Percentiles rank a stretch among this genome's conserved stretches.
Conservation (phyloP, 2,888 invertebrate species). For the Geotrupes spiniger region DNA sequence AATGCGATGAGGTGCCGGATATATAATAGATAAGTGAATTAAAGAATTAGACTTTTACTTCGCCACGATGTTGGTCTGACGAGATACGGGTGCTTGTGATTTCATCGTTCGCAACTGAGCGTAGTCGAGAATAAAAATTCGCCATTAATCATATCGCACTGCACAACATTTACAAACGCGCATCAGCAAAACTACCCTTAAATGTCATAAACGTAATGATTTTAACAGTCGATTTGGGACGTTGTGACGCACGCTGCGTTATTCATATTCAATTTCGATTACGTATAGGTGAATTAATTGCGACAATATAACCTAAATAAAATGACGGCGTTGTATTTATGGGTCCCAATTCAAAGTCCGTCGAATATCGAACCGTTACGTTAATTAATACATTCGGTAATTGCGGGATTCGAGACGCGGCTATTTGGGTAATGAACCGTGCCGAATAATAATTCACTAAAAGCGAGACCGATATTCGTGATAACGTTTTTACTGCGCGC, state of each 20-base stretch:
- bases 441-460: slow-evolving; percentile 21
- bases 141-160: no score
- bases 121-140: no score
- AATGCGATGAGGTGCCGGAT: no score
- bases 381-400: slow-evolving; percentile 38
- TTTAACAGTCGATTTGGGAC: neutral
- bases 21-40: no score
- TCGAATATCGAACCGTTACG: slow-evolving; percentile 24
- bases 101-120: no score
- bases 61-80: no score
- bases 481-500: slow-evolving; percentile 6
- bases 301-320: slow-evolving; percentile 11
- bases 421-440: slow-evolving; percentile 28
- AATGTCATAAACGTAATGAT: no score
- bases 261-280: slow-evolving; percentile 22
- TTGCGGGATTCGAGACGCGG: slow-evolving; percentile 35
- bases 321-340: slow-evolving; percentile 17
- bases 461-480: slow-evolving; percentile 6
- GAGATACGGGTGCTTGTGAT: no score
- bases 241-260: slow-evolving; percentile 3
- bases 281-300: slow-evolving; percentile 17
- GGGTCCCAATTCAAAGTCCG: slow-evolving; percentile 13
- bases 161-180: no score
- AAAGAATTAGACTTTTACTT: no score
- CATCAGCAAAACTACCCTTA: no score